Evolutionary conservation across 2,888 invertebrate genomes (phyloP), one percentile per base, ranked within the genome.

Genomic region (Anthrax anthrax): DNA sequence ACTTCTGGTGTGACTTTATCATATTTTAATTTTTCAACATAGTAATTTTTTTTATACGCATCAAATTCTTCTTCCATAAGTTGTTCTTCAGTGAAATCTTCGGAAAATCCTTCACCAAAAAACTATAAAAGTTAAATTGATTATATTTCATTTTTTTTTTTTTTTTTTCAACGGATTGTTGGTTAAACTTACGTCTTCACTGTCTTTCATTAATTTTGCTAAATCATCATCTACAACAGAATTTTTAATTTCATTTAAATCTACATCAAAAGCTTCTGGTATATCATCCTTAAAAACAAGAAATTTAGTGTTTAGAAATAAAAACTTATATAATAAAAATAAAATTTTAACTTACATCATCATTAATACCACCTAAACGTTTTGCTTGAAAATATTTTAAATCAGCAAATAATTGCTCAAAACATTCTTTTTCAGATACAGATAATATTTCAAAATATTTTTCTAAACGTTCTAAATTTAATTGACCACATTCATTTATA

Each of bases 11-110:
- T 84, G 38, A 91, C 82, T 64, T 82, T 77, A 36, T 73, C 71
- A 62, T 83, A 87, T 50, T 85, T 83, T 64, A 95, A 69, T 65
- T 96, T 96, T 54, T 81, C 84, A 71, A 81, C 83, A 62, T 97
- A 97, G 70, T 96, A 97, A 61, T 89, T 81, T 52, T 80, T 78
- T 65, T 96, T 96, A 63, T 88, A 87, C 51, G 83, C 75, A 47
- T 73, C 69, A 64, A 94, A 96, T 67, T 90, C 90, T 55, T 79
- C 76, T 51, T 73, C 72, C 43, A 80, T 76, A 48, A 70, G 63
- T 39, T 73, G 74, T 4, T 76, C 74, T 48, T 74, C 75, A 55
- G 60, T 60, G 10, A 55, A 47, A 50, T 51, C 52, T 70, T 72
- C 51, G n/a, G 63, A 55, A 61, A 68, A 57, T 67, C 71, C 57